Base-by-base conservation (phyloP, 2,797 vertebrate species). In the Potorous gilbertii region DNA sequence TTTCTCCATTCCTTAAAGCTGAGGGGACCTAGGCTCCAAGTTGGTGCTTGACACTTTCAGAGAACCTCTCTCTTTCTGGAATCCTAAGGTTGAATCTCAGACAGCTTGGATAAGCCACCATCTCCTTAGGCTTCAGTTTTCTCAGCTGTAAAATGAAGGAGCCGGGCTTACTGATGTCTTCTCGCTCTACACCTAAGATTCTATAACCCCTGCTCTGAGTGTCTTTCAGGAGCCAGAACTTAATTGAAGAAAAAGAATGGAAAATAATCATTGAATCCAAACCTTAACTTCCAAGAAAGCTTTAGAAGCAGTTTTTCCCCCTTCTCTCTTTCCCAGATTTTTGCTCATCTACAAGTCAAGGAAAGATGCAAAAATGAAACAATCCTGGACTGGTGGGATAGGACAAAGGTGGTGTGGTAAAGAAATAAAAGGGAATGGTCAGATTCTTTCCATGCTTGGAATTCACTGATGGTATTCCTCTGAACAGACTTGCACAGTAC, bases 341-440 rank as follows among this genome's bases (percentile, higher is more conserved):
- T 94, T 93, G 94, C 95, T 90, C 96, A 93, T 96, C 93, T 93
- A 92, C 93, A 95, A 94, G 97, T 95, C 95, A 95, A 90, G 91
- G 95, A 87, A 97, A 95, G 94, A 91, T 66, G 46, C 90, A 95
- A 94, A 74, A 94, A 90, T 24, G 18, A 91, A 94, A 94, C 6
- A 87, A 55, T 74, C 66, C 91, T 96, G 87, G 56, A 92, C 21
- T 54, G 18, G 94, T 96, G 93, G 90, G 56, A 40, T 5, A 50
- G 94, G 94, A 92, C 87, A 91, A 92, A 97, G 93, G 55, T 93
- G 56, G 81, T 27, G 29, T 46, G 93, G 92, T 90, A 96, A 94
- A 92, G 54, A 93, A 96, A 93, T 62, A 91, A 92, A 81, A 92
- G 81, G 18, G 31, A 92, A 31, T 5, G 50, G 56, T 94, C 50